Base-by-base conservation (phyloP, 2,797 vertebrate genomes). In the Fringilla coelebs region DNA sequence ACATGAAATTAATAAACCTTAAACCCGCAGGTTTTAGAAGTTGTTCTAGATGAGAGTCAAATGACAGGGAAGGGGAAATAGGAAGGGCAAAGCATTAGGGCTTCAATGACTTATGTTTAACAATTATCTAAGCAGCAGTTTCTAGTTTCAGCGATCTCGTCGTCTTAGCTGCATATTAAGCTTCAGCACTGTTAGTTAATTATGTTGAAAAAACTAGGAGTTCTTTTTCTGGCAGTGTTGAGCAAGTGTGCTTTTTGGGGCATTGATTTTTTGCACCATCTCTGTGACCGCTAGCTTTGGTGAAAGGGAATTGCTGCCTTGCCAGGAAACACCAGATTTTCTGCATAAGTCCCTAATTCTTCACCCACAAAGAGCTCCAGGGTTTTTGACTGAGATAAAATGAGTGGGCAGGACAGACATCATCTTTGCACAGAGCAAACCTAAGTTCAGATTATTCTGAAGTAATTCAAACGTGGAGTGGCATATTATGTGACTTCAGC, bases 1-100 rank as follows among this genome's bases (percentile, higher is more conserved):
- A 43, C 85, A 87, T 93, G 93, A 97, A 96, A 97, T 95, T 96
- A 94, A 94, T 96, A 95, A 93, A 95, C 85, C 90, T 94, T 93
- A 93, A 93, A 82, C 25, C 66, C 72, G 43, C 67, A 73, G 15
- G 55, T 95, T 95, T 96, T 93, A 90, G 66, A 89, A 88, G 60
- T 88, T 96, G 84, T 68, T 73, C 46, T 57, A 79, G 60, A 45
- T 73, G 85, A 85, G 79, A 93, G 72, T 73, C 54, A 93, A 93
- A 82, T 70, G 29, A 82, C 45, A 41, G 43, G 43, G 52, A 83
- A 84, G 61, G 72, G 61, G 51, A 79, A 85, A 60, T 51, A 78
- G 54, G 60, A 89, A 84, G 77, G 68, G 43, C 77, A 72, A 92
- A 89, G 79, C 62, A 38, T 77, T 89, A 51, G 31, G 49, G 11